phyloP scores from a whole-genome alignment of 37 sponge, comb jelly and placozoan species.

The Amphimedon queenslandica region DNA sequence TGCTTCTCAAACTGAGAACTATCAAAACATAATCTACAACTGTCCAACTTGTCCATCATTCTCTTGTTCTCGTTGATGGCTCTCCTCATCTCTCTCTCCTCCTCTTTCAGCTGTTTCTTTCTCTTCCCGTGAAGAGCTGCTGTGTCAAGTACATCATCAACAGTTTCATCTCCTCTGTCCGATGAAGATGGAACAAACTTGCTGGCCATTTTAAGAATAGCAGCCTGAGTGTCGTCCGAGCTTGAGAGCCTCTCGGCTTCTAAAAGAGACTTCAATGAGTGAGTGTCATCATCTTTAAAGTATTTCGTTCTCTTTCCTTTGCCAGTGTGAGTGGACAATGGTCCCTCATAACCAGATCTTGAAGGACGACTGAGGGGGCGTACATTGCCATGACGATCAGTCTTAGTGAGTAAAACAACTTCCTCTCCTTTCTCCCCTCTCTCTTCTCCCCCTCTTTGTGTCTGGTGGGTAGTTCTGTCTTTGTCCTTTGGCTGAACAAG shows the following conservation, averaged over 20 bases:
- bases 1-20: constrained; percentile 46
- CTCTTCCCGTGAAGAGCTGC: constrained; percentile 23
- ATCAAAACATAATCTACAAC: constrained; percentile 68
- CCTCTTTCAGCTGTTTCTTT: constrained; percentile 24
- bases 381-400: constrained; percentile 58
- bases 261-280: constrained; percentile 53
- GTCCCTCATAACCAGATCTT: neutral
- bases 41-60: constrained; percentile 42
- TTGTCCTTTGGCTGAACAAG: neutral
- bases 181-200: constrained; percentile 66
- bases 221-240: constrained; percentile 60
- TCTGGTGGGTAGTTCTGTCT: neutral
- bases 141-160: constrained; percentile 82
- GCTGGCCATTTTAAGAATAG: constrained; percentile 69
- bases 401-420: constrained; percentile 57
- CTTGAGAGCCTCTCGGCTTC: constrained; percentile 61
- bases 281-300: constrained; percentile 70
- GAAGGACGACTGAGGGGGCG: constrained; percentile 27
- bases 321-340: constrained; percentile 3
- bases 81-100: constrained; percentile 10
- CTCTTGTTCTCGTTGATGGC: constrained; percentile 41
- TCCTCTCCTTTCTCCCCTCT: neutral
- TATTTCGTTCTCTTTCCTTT: constrained; percentile 64
- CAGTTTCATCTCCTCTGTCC: constrained; percentile 51
- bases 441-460: neutral